These are phyloP conservation scores for Aradophagus sp. DNA, from an alignment of 1,140 invertebrate species.

Conservation along the genomic window DNA sequence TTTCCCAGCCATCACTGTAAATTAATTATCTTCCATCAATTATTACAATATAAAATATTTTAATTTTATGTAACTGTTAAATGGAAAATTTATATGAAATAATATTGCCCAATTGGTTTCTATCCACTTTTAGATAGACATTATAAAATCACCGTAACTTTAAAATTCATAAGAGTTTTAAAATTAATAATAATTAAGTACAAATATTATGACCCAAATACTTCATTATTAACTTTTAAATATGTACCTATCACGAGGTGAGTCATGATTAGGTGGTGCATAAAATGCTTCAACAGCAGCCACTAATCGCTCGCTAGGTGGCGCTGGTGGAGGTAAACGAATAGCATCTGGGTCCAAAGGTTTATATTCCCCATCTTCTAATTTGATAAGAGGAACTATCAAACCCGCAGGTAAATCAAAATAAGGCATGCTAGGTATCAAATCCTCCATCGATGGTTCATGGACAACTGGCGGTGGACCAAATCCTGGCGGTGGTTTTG, in stretches of 20 bases:
- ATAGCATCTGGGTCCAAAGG: conserved; percentile 92
- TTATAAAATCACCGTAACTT: too few species aligned
- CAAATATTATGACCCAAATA: too few species aligned
- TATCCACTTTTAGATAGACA: too few species aligned
- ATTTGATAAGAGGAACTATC: conserved; percentile 94
- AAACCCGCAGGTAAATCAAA: conserved; percentile 96
- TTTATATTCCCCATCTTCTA: conserved; percentile 93
- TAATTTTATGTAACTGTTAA: neutral
- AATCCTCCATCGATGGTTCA: conserved; percentile 78
- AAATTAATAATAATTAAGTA: too few species aligned
- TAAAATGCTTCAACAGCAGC: conserved; percentile 97
- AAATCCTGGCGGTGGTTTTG: conserved; percentile 89
- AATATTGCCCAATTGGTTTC: too few species aligned
- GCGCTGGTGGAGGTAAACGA: conserved; percentile 92
- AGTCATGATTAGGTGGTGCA: conserved; percentile 92
- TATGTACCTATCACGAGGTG: conserved; percentile 94
- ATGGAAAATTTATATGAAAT: too few species aligned
- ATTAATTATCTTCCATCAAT: neutral
- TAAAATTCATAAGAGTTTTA: too few species aligned
- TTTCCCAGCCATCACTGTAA: conserved; percentile 96
- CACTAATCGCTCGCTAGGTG: conserved; percentile 92
- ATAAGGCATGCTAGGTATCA: conserved; percentile 94
- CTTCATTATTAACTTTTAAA: too few species aligned
- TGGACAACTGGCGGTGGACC: conserved; percentile 74
- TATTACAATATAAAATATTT: neutral